Evolutionary conservation across 2,113 vertebrate genomes (phyloP), one percentile per base, ranked within the genome.

Genomic region (Microcebus ravelobensis): DNA sequence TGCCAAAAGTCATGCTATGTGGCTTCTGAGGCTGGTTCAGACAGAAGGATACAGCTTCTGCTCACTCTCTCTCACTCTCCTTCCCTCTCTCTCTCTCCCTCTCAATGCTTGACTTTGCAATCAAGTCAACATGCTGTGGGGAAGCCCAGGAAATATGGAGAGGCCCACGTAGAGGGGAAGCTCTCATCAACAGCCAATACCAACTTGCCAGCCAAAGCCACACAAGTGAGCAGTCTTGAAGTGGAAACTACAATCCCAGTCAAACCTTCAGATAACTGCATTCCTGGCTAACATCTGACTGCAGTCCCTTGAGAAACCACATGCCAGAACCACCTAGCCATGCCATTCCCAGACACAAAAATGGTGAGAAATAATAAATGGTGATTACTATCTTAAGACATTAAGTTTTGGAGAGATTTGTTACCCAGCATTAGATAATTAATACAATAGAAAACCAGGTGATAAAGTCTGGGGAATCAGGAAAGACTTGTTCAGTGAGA

Each of bases 401-500:
- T 70, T 87, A 80, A 14, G 27, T 83, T 87, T 83, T 82, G 14
- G 88, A 82, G 50, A 74, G 67, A 79, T 87, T 91, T 86, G 55
- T 92, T 65, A 67, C 14, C 17, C 39, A 87, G 36, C 17, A 65
- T 36, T 42, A 76, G 81, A 39, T 63, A 87, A 85, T 31, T 31
- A 89, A 74, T 57, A 63, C 5, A 86, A 65, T 23, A 95, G 12
- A 65, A 93, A 79, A 86, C 9, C 23, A 79, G 9, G 23, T 76
- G 88, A 83, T 34, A 50, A 90, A 63, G 57, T 67, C 70, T 52
- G 34, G 39, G 25, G 13, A n/a, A 61, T 90, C 29, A 87, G 48
- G 42, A 87, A 94, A 95, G 59, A 87, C 42, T 23, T 67, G 36
- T 14, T 76, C n/a, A 39, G 83, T 87, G 65, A 87, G 96, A 34